These are phyloP conservation scores for Empidonax alnorum DNA, from an alignment of 2,113 vertebrate genomes.

Conservation along the genomic window DNA sequence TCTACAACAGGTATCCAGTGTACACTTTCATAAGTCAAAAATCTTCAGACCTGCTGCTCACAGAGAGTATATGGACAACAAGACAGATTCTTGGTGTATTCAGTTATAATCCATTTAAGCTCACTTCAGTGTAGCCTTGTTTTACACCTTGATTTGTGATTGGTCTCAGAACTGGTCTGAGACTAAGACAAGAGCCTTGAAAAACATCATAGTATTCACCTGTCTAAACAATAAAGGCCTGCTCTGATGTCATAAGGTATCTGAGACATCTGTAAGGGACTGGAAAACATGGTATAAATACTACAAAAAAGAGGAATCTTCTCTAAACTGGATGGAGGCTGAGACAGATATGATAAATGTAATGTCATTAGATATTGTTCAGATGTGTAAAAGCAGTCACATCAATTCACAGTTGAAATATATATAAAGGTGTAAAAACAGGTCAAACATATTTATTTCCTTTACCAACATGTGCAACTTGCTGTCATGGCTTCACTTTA, in stretches of 20 bases:
- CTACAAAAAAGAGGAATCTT: neutral
- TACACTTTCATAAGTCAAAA: neutral
- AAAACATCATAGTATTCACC: neutral
- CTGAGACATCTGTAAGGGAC: neutral
- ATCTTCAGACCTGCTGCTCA: neutral
- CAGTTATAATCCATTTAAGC: neutral
- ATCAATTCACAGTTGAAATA: neutral
- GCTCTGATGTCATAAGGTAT: neutral
- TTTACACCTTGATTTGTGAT: neutral
- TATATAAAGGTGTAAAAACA: neutral
- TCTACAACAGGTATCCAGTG: rapidly evolving
- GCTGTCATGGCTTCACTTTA: neutral
- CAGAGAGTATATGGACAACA: neutral
- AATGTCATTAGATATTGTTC: neutral
- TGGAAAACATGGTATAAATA: neutral
- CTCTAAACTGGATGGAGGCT: neutral
- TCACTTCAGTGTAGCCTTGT: neutral
- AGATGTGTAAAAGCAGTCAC: neutral
- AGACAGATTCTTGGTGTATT: neutral
- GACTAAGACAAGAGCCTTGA: neutral
- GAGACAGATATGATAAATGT: neutral
- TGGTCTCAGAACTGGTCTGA: neutral
- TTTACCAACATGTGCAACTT: neutral
- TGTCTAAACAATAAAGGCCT: neutral
- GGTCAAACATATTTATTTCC: neutral